Evolutionary conservation across 2,113 vertebrate genomes (phyloP), one percentile per base, ranked within the genome.

Genomic region (Neolamprologus longior): DNA sequence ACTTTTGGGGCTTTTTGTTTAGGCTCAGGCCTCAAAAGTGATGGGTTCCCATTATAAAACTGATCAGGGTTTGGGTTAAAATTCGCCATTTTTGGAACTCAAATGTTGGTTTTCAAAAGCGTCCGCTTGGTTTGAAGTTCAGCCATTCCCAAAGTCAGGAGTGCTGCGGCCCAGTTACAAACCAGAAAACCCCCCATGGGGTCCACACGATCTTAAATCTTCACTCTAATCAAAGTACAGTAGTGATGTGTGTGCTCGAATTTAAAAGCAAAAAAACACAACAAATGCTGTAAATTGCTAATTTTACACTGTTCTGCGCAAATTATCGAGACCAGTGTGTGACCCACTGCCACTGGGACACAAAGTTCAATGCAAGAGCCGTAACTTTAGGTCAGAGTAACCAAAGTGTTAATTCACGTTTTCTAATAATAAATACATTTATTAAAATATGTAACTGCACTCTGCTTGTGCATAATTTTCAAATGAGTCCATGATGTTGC

Each of bases 21-120:
- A 19, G 24, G 24, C 9, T 28, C 42, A 28, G 0, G 15, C 71
- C 10, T 19, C 24, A 76, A 2, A 31, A 31, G 24, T 50, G 26
- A 12, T 28, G 9, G 14, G 42, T 31, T 24, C 1, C 6, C 2
- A 47, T 50, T 19, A 28, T 11, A 0, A 0, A 28, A 12, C 61
- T 7, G 6, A 19, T 47, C 24, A 12, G 9, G 7, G 9, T 11
- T 11, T 45, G 37, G 7, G 21, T 73, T 45, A 0, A 26, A 73
- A 26, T 26, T 0, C 0, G 7, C n/a, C 0, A 5, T 42, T 24
- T 42, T 9, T 26, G 21, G 21, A 7, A 17, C 40, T 26, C 24
- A 21, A 1, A 0, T 45, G 7, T 10, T 73, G 2, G 21, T 10
- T 45, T 73, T 37, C 61, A 13, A 37, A 7, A 13, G 4, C 10